Evolutionary conservation across 2,888 invertebrate species (phyloP).

Genomic region (Sinopyrophorus schimmeli): DNA sequence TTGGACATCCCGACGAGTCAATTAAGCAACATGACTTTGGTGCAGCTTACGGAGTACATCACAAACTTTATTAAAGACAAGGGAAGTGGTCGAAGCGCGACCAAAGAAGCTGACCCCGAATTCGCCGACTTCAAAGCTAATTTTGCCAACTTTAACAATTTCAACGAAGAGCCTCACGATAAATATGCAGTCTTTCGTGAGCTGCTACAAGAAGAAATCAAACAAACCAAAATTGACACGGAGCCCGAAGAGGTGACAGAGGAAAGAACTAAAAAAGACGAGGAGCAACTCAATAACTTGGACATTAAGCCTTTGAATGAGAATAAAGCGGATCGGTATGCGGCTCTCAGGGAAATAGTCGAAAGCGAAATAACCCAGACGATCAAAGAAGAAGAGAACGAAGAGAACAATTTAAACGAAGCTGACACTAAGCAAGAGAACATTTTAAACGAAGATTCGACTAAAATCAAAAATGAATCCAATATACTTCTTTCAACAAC

Average conservation of each 20-base stretch:
- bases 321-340: constrained; percentile 67
- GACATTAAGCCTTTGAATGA: constrained; percentile 32
- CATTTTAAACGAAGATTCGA: constrained; percentile 35
- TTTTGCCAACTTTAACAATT: constrained; percentile 63
- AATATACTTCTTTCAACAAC: constrained; percentile 34
- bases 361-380: constrained; percentile 58
- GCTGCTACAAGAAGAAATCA: constrained; percentile 74
- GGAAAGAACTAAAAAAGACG: constrained; percentile 30
- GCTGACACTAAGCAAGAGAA: constrained; percentile 43
- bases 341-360: constrained; percentile 77
- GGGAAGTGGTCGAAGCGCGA: no score
- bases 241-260: constrained; percentile 48
- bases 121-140: constrained; percentile 60
- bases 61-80: constrained; percentile 61
- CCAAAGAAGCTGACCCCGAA: constrained; percentile 39
- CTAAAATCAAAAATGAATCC: constrained; percentile 36
- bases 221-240: constrained; percentile 56
- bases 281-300: constrained; percentile 34
- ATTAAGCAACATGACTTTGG: constrained; percentile 82
- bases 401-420: constrained; percentile 52
- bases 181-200: constrained; percentile 88
- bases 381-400: constrained; percentile 42
- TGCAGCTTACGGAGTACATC: constrained; percentile 81
- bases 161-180: constrained; percentile 58
- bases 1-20: constrained; percentile 76